Conservation (phyloP, 2,797 vertebrate genomes). For the Darevskia mixta region DNA sequence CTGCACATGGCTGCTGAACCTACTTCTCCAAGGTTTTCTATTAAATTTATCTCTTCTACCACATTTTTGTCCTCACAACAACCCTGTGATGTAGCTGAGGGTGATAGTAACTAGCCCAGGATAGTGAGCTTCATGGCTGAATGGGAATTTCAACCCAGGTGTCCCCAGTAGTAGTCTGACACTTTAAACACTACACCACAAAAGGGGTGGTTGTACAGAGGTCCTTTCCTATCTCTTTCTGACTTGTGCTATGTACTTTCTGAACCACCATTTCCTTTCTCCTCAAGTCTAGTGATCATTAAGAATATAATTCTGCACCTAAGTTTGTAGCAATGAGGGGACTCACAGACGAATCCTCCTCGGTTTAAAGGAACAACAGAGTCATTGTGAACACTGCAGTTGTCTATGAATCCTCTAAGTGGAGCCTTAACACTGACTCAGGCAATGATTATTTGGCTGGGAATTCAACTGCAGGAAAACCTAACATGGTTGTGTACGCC, state of each 20-base stretch:
- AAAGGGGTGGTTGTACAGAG: not conserved
- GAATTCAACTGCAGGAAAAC: not conserved
- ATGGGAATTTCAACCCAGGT: no score
- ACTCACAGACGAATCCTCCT: no score
- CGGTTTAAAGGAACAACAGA: not conserved
- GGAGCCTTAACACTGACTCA: constrained; percentile 57
- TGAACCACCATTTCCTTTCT: not conserved
- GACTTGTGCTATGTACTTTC: not conserved
- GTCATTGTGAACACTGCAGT: constrained; percentile 34
- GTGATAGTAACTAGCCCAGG: no score
- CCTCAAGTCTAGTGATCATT: not conserved
- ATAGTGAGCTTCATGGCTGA: no score
- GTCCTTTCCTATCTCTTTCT: not conserved
- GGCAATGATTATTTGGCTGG: not conserved
- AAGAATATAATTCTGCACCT: not conserved
- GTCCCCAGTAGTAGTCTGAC: no score
- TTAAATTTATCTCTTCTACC: no score
- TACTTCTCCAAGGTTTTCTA: no score
- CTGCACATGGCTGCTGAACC: no score
- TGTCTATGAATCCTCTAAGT: constrained; percentile 53
- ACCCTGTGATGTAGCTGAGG: no score
- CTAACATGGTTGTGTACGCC: not conserved
- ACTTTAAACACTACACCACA: no score
- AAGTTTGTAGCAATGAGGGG: not conserved
- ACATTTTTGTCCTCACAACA: no score